These are phyloP conservation scores for Actenoides hombroni DNA, from an alignment of 2,113 vertebrate genomes.

Conservation along the genomic window DNA sequence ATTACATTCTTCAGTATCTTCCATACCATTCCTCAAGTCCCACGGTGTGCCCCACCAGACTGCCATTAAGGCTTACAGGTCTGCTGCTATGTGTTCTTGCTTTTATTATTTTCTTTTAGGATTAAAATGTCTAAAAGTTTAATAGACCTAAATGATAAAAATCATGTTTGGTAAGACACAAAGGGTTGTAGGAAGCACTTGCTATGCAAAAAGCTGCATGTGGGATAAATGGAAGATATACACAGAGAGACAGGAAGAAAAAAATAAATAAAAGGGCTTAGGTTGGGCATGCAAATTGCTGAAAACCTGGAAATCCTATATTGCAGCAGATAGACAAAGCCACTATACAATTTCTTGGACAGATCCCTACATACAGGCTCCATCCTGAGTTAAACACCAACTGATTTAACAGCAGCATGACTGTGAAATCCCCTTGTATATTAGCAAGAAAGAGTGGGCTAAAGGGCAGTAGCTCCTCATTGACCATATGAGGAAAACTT, in stretches of 20 bases:
- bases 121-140: background rate
- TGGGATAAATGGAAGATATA: background rate
- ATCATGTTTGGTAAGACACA: background rate
- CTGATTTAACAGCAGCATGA: background rate
- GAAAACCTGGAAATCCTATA: background rate
- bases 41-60: background rate
- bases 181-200: background rate
- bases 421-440: slow-evolving; percentile 9
- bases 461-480: background rate
- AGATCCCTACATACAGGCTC: background rate
- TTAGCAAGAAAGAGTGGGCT: background rate
- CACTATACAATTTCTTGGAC: background rate
- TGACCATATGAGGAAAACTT: slow-evolving; percentile 55
- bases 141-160: background rate
- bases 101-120: background rate
- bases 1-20: background rate
- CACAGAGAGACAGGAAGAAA: background rate
- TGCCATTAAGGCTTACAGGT: background rate
- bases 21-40: background rate
- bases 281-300: background rate
- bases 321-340: background rate
- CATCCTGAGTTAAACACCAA: background rate
- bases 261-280: background rate
- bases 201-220: background rate
- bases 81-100: background rate